These are phyloP conservation scores for Colinus virginianus DNA, from an alignment of 2,113 vertebrate species.

Conservation along the genomic window DNA sequence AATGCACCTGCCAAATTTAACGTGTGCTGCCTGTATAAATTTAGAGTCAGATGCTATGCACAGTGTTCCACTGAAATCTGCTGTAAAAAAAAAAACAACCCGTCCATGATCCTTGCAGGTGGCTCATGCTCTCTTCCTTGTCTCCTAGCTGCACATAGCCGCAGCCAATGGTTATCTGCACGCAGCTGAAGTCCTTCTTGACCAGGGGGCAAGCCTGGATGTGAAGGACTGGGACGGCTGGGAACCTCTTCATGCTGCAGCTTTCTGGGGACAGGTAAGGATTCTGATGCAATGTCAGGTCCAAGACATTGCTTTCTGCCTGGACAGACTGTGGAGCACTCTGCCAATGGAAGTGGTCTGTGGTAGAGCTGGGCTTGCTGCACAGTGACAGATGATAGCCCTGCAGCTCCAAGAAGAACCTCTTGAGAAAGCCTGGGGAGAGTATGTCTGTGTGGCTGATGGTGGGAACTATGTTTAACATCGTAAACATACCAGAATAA, in stretches of 20 bases:
- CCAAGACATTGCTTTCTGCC: not conserved
- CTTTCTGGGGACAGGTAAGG: constrained; percentile 97
- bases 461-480: not conserved
- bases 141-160: constrained; percentile 89
- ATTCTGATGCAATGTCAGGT: not conserved
- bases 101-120: not conserved
- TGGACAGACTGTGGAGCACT: not conserved
- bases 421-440: not conserved
- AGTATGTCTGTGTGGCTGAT: not conserved
- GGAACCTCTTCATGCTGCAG: constrained; percentile 96
- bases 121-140: constrained; percentile 37
- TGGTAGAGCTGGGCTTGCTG: not conserved
- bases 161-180: constrained; percentile 94
- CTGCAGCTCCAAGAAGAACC: not conserved
- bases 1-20: not conserved
- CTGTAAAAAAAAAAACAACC: not conserved
- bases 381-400: not conserved
- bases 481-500: not conserved
- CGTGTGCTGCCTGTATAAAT: not conserved
- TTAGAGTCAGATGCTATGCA: not conserved
- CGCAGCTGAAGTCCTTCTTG: constrained; percentile 92
- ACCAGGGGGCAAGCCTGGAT: constrained; percentile 90
- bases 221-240: constrained; percentile 92
- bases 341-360: not conserved
- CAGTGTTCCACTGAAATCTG: not conserved